Conservation (phyloP, 2,113 vertebrate genomes). For the Perca schrenkii region DNA sequence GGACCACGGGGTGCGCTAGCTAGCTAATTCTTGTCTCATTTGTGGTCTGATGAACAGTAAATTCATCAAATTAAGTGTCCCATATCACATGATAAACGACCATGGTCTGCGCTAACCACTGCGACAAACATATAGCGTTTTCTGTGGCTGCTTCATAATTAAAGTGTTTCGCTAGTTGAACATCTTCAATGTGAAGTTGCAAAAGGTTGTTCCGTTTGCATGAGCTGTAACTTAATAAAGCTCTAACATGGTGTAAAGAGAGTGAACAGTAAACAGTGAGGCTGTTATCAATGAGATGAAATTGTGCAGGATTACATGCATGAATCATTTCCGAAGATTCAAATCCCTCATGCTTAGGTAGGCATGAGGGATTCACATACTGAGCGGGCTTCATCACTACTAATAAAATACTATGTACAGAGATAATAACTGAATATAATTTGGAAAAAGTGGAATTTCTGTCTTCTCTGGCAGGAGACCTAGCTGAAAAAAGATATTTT, state of each 20-base stretch:
- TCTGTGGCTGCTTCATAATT: neutral
- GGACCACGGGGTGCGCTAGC: no score
- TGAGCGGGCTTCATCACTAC: neutral
- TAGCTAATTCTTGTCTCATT: no score
- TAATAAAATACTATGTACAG: neutral
- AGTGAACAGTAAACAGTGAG: neutral
- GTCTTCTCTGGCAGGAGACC: neutral
- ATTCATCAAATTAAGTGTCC: no score
- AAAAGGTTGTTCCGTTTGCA: neutral
- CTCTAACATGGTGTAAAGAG: neutral
- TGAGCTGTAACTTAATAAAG: neutral
- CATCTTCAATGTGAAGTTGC: neutral
- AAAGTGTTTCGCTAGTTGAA: neutral
- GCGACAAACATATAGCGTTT: neutral
- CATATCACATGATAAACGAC: no score
- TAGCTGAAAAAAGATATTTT: neutral
- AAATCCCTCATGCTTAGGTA: neutral
- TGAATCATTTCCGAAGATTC: neutral
- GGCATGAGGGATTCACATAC: neutral
- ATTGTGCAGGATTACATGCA: neutral
- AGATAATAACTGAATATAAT: neutral
- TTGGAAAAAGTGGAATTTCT: neutral
- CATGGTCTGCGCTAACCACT: neutral
- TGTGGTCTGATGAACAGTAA: no score
- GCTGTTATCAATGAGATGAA: neutral